These are phyloP conservation scores for Apotomis turbidana DNA, from an alignment of 2,888 invertebrate genomes.

Conservation along the genomic window DNA sequence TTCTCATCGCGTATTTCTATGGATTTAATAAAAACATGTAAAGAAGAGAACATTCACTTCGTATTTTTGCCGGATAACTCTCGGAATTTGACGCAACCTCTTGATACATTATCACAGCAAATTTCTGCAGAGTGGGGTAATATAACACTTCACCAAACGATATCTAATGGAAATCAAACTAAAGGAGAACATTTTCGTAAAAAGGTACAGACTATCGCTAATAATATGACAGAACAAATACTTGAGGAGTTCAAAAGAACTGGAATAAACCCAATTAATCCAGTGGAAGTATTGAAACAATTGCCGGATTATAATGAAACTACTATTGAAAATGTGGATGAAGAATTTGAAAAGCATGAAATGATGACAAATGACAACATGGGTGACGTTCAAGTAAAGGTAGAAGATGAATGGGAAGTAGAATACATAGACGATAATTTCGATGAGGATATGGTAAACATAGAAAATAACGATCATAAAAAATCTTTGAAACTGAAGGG, in stretches of 20 bases:
- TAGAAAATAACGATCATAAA: background rate
- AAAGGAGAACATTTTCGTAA: background rate
- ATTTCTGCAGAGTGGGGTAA: constrained; percentile 1
- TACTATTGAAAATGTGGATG: constrained; percentile 15
- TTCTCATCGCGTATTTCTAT: constrained; percentile 21
- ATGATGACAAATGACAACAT: background rate
- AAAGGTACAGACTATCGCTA: constrained; percentile 1
- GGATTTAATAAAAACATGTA: constrained; percentile 18
- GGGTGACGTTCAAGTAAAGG: constrained; percentile 3
- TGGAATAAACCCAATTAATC: constrained; percentile 18
- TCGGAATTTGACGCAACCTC: constrained; percentile 13
- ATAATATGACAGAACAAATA: constrained; percentile 3
- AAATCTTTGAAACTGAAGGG: background rate
- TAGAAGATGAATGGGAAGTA: constrained; percentile 7
- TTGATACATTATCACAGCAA: constrained; percentile 10
- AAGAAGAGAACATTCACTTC: constrained; percentile 10
- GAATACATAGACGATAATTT: constrained; percentile 17
- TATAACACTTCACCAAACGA: background rate
- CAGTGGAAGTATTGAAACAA: constrained; percentile 12
- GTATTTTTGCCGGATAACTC: constrained; percentile 26
- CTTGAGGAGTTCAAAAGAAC: constrained; percentile 10
- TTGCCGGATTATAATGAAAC: constrained; percentile 25
- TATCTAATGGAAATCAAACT: background rate
- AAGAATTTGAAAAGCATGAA: constrained; percentile 12
- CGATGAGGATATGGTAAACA: constrained; percentile 4